Percentiles rank a stretch among this genome's conserved stretches.
These are phyloP conservation scores for Rhagologus leucostigma DNA, from an alignment of 2,113 vertebrate species.

Conservation along the genomic window DNA sequence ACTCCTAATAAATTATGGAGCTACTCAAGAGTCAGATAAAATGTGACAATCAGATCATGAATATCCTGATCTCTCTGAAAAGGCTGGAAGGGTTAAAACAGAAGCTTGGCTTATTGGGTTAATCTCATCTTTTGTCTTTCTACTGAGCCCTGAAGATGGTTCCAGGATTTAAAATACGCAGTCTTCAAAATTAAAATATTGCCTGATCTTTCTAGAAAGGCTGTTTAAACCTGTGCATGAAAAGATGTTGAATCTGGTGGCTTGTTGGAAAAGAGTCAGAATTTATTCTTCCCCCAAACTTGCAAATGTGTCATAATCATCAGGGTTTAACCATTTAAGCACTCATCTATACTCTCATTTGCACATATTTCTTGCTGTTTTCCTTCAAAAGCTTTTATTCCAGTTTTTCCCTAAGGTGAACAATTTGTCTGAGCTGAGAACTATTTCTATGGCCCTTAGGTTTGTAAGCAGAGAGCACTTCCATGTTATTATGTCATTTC, in stretches of 20 bases:
- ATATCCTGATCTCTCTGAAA: neutral
- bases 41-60: too few species aligned
- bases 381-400: neutral
- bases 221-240: neutral
- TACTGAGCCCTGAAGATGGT: neutral
- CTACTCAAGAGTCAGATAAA: neutral
- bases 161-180: neutral
- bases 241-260: neutral
- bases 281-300: neutral
- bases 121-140: neutral
- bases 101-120: neutral
- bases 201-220: neutral
- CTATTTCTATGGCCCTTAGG: neutral
- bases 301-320: neutral
- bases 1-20: neutral
- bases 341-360: neutral
- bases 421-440: neutral
- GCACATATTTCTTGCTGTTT: neutral
- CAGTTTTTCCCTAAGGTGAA: neutral
- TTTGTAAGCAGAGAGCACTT: neutral
- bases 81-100: neutral
- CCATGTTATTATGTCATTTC: slow-evolving; percentile 33
- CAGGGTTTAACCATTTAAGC: neutral
- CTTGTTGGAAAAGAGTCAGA: neutral
- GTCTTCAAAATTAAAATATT: neutral